These are phyloP conservation scores for Dinoponera quadriceps DNA, from an alignment of 1,140 invertebrate species.

Conservation along the genomic window DNA sequence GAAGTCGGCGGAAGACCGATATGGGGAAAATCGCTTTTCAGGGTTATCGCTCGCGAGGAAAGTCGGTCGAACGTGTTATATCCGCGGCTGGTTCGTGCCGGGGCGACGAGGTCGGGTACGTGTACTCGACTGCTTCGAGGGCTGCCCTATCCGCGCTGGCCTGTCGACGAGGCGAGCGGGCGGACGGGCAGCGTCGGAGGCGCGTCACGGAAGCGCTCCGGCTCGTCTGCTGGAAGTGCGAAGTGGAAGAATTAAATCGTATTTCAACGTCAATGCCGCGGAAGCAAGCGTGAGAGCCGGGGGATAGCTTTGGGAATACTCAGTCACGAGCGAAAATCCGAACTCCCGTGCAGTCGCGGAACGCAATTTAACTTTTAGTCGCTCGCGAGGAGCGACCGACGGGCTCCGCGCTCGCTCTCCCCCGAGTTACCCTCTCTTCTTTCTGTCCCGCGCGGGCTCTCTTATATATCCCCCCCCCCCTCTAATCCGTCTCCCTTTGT, in stretches of 20 bases:
- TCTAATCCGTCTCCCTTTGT: slow-evolving; percentile 46
- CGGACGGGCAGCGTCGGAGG: slow-evolving; percentile 28
- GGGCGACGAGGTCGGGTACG: slow-evolving; percentile 13
- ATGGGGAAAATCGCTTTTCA: slow-evolving; percentile 63
- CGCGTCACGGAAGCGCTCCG: slow-evolving; percentile 68
- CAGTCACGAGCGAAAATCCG: slow-evolving; percentile 80
- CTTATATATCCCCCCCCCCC: neutral
- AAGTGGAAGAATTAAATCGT: slow-evolving; percentile 82
- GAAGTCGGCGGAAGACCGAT: slow-evolving; percentile 60
- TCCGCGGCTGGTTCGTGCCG: slow-evolving; percentile 53
- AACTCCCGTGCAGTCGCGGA: slow-evolving; percentile 77
- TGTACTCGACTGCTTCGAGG: slow-evolving; percentile 13
- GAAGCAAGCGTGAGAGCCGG: slow-evolving; percentile 62
- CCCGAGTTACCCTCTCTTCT: slow-evolving; percentile 13
- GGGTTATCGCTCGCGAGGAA: slow-evolving; percentile 65
- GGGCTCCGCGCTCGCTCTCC: slow-evolving; percentile 41
- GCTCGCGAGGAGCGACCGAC: slow-evolving; percentile 70
- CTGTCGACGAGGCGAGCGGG: slow-evolving; percentile 24
- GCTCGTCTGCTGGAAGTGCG: slow-evolving; percentile 74
- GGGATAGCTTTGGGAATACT: slow-evolving; percentile 79
- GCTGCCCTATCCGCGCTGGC: slow-evolving; percentile 7
- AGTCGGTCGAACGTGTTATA: slow-evolving; percentile 65
- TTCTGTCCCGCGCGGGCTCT: slow-evolving; percentile 23
- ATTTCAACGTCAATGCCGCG: slow-evolving; percentile 81
- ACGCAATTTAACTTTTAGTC: slow-evolving; percentile 83